phyloP scores from a whole-genome alignment of 2,797 vertebrate genomes.

The Spheniscus humboldti region DNA sequence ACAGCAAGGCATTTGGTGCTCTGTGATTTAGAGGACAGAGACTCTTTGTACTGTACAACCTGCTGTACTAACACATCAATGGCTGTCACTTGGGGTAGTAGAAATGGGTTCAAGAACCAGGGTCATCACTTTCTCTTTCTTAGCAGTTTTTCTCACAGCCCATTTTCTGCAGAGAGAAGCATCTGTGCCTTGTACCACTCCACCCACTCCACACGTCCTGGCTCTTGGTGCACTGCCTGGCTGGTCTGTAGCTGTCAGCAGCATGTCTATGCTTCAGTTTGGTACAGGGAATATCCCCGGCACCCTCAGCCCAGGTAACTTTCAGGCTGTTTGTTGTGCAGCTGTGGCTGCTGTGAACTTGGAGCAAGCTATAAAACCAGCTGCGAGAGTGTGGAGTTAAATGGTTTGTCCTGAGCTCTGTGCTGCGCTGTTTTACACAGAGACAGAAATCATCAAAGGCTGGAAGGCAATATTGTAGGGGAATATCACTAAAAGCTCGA shows the following conservation, averaged over 20 bases:
- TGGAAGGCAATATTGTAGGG: not conserved
- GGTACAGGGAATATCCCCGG: accelerated
- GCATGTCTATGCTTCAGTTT: not conserved
- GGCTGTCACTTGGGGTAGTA: not conserved
- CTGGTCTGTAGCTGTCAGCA: not conserved
- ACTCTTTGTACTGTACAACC: not conserved
- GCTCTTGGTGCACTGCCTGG: not conserved
- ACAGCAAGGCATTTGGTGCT: not conserved
- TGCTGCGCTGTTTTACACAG: accelerated
- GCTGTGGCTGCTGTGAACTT: not conserved
- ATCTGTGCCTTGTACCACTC: not conserved
- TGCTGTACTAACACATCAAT: not conserved
- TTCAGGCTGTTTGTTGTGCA: not conserved
- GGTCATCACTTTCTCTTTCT: not conserved
- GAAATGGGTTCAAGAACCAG: not conserved
- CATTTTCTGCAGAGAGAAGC: not conserved
- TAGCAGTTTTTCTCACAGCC: not conserved
- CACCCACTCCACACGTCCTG: not conserved
- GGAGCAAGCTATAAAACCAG: not conserved
- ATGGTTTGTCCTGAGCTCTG: not conserved
- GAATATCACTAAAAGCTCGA: not conserved
- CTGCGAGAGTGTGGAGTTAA: accelerated
- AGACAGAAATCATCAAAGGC: not conserved
- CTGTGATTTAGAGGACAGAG: not conserved
- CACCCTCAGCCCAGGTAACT: not conserved